phyloP scores from a whole-genome alignment of 1,140 invertebrate genomes.

The Neodiprion pinetum region DNA sequence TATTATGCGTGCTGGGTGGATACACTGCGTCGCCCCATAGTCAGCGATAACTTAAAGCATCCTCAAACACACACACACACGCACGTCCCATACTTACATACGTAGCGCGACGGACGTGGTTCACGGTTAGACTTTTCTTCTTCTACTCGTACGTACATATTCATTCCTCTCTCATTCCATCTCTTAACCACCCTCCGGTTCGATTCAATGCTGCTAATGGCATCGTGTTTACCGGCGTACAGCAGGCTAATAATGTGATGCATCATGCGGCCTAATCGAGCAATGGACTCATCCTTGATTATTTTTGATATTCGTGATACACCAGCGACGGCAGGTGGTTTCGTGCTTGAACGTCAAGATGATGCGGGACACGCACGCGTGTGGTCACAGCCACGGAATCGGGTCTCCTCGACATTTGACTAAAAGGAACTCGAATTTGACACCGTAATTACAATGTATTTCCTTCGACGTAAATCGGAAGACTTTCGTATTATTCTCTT shows the following conservation, averaged over 20 bases:
- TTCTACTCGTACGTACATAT: too few species aligned
- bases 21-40: too few species aligned
- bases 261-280: constrained; percentile 4
- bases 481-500: not conserved
- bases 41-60: too few species aligned
- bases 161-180: not conserved
- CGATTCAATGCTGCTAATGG: constrained; percentile 4
- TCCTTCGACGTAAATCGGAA: not conserved
- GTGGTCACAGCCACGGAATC: not conserved
- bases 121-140: too few species aligned
- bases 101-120: too few species aligned
- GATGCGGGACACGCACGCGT: not conserved
- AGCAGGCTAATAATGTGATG: constrained; percentile 3
- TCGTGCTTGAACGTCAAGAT: constrained; percentile 1
- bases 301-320: not conserved
- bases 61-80: too few species aligned
- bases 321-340: not conserved
- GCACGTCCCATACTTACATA: too few species aligned
- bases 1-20: too few species aligned
- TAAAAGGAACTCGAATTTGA: not conserved
- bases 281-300: constrained; percentile 7
- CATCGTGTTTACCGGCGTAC: not conserved
- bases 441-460: not conserved
- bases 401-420: not conserved
- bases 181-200: not conserved